phyloP scores from a whole-genome alignment of 2,888 invertebrate species.

The Drosophila neotestacea region DNA sequence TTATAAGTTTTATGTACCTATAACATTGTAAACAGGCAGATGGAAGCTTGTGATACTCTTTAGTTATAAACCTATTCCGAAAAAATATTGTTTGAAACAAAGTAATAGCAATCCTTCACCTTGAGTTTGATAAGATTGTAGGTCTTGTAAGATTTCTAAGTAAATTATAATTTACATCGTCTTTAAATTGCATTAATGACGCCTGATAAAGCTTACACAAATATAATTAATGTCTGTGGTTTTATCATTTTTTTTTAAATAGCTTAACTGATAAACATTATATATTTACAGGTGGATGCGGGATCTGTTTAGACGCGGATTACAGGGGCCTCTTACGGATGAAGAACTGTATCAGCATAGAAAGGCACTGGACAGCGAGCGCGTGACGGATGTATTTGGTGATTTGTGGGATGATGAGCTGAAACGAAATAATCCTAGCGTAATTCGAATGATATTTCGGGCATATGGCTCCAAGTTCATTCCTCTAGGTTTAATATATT shows the following conservation, averaged over 20 bases:
- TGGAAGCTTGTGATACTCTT: neutral
- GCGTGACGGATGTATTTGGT: conserved; percentile 85
- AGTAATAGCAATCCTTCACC: neutral
- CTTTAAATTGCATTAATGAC: neutral
- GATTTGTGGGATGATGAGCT: conserved; percentile 85
- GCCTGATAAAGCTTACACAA: neutral
- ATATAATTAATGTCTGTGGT: conserved; percentile 14
- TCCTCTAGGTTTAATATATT: conserved; percentile 78
- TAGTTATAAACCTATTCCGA: no score
- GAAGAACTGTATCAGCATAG: conserved; percentile 87
- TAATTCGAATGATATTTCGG: conserved; percentile 84
- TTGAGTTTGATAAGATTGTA: conserved; percentile 5
- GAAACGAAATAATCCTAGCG: conserved; percentile 84
- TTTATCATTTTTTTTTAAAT: conserved; percentile 15
- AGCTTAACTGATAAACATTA: neutral
- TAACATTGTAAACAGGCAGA: neutral
- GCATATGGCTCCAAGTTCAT: conserved; percentile 85
- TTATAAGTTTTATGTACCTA: neutral
- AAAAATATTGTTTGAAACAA: no score
- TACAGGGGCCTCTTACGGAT: conserved; percentile 86
- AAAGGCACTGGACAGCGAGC: conserved; percentile 86
- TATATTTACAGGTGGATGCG: conserved; percentile 84
- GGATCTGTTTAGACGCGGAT: conserved; percentile 86
- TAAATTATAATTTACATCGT: neutral
- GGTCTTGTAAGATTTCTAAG: neutral